Conservation (phyloP, 2,113 vertebrate genomes). For the Isurus oxyrinchus region DNA sequence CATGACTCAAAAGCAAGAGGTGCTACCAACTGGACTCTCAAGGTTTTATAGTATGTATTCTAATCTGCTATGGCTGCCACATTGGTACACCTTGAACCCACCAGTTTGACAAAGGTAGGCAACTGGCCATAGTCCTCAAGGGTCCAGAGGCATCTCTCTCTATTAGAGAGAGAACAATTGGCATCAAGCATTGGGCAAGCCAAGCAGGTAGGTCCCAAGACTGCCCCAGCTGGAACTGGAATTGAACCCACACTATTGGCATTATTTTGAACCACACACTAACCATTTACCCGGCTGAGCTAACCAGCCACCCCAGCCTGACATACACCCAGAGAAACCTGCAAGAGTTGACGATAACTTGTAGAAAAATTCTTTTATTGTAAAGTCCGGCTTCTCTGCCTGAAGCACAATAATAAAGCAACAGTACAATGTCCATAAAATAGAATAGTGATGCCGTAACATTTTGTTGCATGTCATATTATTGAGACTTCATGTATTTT, state of each 20-base stretch:
- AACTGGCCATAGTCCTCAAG: too few species aligned
- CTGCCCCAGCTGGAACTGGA: background rate
- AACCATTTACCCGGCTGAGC: too few species aligned
- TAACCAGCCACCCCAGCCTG: background rate
- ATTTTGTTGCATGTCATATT: conserved; percentile 23
- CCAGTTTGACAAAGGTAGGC: too few species aligned
- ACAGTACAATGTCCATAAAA: conserved; percentile 26
- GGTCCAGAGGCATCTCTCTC: too few species aligned
- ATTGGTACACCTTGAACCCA: background rate
- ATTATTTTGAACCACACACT: too few species aligned
- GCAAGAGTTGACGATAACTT: background rate
- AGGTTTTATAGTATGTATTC: background rate
- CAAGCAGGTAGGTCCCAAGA: background rate
- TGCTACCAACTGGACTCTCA: background rate
- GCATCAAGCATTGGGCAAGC: too few species aligned
- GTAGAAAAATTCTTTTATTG: conserved; percentile 33
- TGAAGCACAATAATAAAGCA: conserved; percentile 26
- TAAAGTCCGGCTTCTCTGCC: conserved; percentile 1
- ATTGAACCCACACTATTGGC: too few species aligned
- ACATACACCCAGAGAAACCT: background rate
- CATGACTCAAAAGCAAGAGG: background rate
- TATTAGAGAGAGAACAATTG: too few species aligned
- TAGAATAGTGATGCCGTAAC: conserved; percentile 28
- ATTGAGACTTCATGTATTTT: conserved; percentile 27
- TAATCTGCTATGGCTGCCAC: background rate